Percentiles rank a stretch among this genome's conserved stretches.
These are phyloP conservation scores for Lutjanus argentimaculatus DNA, from an alignment of 2,797 vertebrate genomes.

Conservation along the genomic window DNA sequence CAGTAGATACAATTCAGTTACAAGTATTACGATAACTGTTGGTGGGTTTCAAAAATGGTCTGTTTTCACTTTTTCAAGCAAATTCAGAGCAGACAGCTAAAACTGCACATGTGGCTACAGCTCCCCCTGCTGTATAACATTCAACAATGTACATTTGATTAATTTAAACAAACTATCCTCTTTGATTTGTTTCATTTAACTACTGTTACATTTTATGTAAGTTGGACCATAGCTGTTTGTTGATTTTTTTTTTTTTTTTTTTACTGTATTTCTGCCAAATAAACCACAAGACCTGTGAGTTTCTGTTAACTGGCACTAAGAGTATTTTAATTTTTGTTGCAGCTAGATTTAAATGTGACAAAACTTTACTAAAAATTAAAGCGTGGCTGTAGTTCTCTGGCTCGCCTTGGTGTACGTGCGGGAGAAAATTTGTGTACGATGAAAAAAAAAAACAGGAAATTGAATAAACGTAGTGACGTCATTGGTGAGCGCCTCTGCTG, in stretches of 20 bases:
- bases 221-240: rapidly evolving
- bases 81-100: neutral
- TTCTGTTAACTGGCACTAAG: rapidly evolving
- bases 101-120: conserved; percentile 7
- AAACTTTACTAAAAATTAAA: neutral
- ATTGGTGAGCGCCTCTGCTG: conserved; percentile 86
- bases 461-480: conserved; percentile 80
- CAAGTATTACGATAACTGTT: neutral
- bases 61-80: neutral
- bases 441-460: conserved; percentile 69
- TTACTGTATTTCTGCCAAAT: neutral
- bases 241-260: neutral
- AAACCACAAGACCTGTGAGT: neutral
- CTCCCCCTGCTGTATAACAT: conserved; percentile 40
- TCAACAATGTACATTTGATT: neutral
- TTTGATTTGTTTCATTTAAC: neutral
- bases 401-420: neutral
- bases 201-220: neutral
- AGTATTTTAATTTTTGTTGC: neutral
- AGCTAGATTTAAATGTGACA: neutral
- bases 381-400: too few relatives aligned
- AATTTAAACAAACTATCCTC: neutral
- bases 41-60: neutral
- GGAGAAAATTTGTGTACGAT: neutral
- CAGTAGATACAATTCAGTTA: neutral